Evolutionary conservation across 2,888 invertebrate genomes (phyloP).

Genomic region (Tenthredo livida): DNA sequence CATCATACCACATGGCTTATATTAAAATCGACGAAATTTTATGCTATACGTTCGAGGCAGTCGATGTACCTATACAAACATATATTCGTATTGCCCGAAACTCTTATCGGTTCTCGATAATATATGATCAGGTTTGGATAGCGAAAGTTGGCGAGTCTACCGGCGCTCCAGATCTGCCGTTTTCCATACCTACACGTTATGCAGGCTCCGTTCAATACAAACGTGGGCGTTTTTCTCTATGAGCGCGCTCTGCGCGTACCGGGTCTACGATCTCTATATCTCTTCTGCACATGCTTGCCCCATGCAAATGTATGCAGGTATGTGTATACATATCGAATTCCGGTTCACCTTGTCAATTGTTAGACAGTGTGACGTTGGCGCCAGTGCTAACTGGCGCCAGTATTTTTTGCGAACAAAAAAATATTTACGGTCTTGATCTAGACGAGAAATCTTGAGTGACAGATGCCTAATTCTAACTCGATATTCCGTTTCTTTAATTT

Average conservation of each 20-base stretch:
- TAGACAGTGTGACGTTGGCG: conserved; percentile 19
- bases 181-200: neutral
- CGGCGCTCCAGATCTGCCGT: conserved; percentile 28
- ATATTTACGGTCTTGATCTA: conserved; percentile 42
- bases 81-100: neutral
- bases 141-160: conserved; percentile 24
- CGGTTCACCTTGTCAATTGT: conserved; percentile 52
- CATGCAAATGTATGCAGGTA: neutral
- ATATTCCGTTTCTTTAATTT: neutral
- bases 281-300: neutral
- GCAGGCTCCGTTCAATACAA: neutral
- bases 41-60: neutral
- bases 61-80: neutral
- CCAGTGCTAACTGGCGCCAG: conserved; percentile 42
- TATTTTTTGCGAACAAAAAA: neutral
- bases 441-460: conserved; percentile 14
- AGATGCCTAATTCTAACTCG: neutral
- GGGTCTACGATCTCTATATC: conserved; percentile 26
- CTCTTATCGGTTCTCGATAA: neutral
- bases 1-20: neutral
- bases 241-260: neutral
- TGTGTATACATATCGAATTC: conserved; percentile 10
- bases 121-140: conserved; percentile 31
- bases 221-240: conserved; percentile 23
- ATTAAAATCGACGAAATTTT: neutral